These are phyloP conservation scores for Lycodopsis pacificus DNA, from an alignment of 2,797 vertebrate species.

Conservation along the genomic window DNA sequence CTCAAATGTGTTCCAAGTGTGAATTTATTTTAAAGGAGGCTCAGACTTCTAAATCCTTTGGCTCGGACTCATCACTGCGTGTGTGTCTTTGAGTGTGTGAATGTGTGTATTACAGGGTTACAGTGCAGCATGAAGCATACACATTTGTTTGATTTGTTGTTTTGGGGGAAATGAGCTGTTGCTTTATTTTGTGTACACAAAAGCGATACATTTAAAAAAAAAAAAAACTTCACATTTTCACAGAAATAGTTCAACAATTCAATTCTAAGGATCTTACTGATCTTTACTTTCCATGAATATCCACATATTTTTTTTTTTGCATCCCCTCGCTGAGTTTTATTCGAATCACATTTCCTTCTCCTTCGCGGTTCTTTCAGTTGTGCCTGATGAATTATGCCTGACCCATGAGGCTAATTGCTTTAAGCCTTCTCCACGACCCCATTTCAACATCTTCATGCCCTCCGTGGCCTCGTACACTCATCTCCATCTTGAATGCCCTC, in stretches of 20 bases:
- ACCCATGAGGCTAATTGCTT: conserved; percentile 60
- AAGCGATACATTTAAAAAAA: not conserved
- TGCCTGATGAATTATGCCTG: conserved; percentile 55
- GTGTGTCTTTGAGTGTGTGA: conserved; percentile 9
- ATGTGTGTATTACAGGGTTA: conserved; percentile 4
- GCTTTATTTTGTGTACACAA: conserved; percentile 13
- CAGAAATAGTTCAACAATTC: not conserved
- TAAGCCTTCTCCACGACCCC: conserved; percentile 43
- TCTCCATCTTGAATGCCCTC: conserved; percentile 1
- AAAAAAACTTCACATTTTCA: not conserved
- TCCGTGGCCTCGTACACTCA: conserved; percentile 3
- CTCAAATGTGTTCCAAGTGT: conserved; percentile 27
- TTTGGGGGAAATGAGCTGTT: conserved; percentile 15
- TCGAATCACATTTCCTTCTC: conserved; percentile 43
- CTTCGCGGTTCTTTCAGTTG: conserved; percentile 39
- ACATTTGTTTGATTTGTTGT: not conserved
- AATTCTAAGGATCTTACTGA: not conserved
- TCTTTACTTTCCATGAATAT: conserved; percentile 30
- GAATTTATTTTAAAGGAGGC: conserved; percentile 45
- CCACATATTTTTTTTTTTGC: conserved; percentile 14
- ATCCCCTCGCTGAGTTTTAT: conserved; percentile 11
- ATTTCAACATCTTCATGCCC: conserved; percentile 42
- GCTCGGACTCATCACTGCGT: conserved; percentile 13
- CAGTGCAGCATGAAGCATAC: not conserved
- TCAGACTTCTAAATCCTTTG: conserved; percentile 49